These are phyloP conservation scores for Pelusios castaneus DNA, from an alignment of 2,113 vertebrate genomes.

Conservation along the genomic window DNA sequence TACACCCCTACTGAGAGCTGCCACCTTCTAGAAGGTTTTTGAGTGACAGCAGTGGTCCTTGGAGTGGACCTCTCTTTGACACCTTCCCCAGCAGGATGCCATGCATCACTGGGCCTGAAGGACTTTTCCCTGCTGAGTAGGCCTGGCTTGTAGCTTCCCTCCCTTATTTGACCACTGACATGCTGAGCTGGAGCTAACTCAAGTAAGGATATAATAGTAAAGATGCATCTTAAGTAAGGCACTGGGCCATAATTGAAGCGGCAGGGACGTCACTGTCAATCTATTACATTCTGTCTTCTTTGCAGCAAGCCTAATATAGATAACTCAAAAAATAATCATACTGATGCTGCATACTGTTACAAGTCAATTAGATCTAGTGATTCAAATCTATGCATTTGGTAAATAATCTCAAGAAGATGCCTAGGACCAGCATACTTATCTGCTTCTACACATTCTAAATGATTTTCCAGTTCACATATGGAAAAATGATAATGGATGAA, in stretches of 20 bases:
- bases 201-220: conserved; percentile 74
- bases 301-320: conserved; percentile 14
- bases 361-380: conserved; percentile 76
- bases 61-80: conserved; percentile 78
- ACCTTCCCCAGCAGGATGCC: conserved; percentile 79
- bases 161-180: conserved; percentile 73
- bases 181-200: conserved; percentile 70
- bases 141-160: conserved; percentile 19
- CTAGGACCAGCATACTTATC: conserved; percentile 72
- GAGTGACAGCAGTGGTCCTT: conserved; percentile 77
- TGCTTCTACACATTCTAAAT: conserved; percentile 71
- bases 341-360: conserved; percentile 66
- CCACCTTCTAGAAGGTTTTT: conserved; percentile 58
- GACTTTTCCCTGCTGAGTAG: conserved; percentile 74
- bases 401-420: conserved; percentile 75
- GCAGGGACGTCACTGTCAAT: conserved; percentile 81
- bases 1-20: conserved; percentile 57
- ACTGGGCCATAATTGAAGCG: conserved; percentile 81
- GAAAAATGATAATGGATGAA: conserved; percentile 71
- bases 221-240: conserved; percentile 69
- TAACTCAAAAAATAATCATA: conserved; percentile 10
- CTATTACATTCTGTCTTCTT: conserved; percentile 72
- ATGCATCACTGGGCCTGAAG: conserved; percentile 72
- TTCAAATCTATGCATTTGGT: conserved; percentile 71
- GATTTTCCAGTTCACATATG: conserved; percentile 70